Evolutionary conservation across 2,888 invertebrate species (phyloP).

Genomic region (Volucella inflata): DNA sequence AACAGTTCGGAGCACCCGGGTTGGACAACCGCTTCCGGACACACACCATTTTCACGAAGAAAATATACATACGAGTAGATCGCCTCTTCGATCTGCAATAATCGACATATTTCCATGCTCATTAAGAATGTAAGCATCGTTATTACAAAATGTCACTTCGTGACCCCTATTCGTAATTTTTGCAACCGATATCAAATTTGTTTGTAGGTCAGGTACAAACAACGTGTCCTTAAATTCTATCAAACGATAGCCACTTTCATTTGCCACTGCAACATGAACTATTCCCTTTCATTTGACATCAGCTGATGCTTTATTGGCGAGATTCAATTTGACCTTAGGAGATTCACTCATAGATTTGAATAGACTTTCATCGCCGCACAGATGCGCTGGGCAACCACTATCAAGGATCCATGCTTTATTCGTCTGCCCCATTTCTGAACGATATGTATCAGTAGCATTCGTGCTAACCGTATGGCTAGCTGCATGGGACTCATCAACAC

Average conservation of each 20-base stretch:
- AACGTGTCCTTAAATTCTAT: too few species aligned
- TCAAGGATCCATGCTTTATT: not conserved
- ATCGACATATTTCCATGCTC: too few species aligned
- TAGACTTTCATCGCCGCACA: not conserved
- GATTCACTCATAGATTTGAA: constrained; percentile 2
- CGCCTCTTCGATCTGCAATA: too few species aligned
- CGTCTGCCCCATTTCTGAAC: not conserved
- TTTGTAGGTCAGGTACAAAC: too few species aligned
- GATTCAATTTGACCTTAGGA: constrained; percentile 5
- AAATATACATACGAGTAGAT: too few species aligned
- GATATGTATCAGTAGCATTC: not conserved
- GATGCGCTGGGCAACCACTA: constrained; percentile 1
- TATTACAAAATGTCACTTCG: too few species aligned
- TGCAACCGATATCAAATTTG: too few species aligned
- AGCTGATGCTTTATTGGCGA: constrained; percentile 5
- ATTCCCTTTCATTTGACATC: constrained; percentile 5
- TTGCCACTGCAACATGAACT: not conserved
- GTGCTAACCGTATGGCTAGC: not conserved
- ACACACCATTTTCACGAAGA: too few species aligned
- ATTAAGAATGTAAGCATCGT: too few species aligned
- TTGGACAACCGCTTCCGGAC: too few species aligned
- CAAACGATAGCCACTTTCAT: constrained; percentile 13
- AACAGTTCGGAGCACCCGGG: too few species aligned
- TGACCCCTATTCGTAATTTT: too few species aligned
- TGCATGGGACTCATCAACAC: constrained; percentile 5